Percentiles rank a stretch among this genome's conserved stretches.
These are phyloP conservation scores for Pterois miles DNA, from an alignment of 2,797 vertebrate genomes.

Conservation along the genomic window DNA sequence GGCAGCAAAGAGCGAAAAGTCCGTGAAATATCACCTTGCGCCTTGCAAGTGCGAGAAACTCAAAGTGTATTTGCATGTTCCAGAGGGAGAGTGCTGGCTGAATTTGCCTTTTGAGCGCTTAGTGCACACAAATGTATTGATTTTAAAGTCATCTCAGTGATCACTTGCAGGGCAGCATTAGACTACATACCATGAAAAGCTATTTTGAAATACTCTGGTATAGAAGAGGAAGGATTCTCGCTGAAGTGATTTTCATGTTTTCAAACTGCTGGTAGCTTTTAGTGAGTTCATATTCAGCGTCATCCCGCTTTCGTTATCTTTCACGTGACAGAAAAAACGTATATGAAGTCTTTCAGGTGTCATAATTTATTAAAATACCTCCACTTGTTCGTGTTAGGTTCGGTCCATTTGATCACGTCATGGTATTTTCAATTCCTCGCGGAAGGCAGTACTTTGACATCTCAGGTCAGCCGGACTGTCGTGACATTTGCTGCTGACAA, in stretches of 20 bases:
- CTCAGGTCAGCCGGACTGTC: slow-evolving; percentile 59
- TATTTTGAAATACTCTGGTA: slow-evolving; percentile 27
- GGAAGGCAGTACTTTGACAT: slow-evolving; percentile 53
- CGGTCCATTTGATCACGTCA: slow-evolving; percentile 49
- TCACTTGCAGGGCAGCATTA: slow-evolving; percentile 40
- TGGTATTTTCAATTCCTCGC: slow-evolving; percentile 51
- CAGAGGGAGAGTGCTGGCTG: slow-evolving; percentile 60
- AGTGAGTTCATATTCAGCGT: slow-evolving; percentile 23
- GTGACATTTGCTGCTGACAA: slow-evolving; percentile 73
- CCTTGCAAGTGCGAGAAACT: slow-evolving; percentile 36
- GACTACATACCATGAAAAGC: slow-evolving; percentile 42
- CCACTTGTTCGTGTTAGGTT: slow-evolving; percentile 14
- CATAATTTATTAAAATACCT: slow-evolving; percentile 54
- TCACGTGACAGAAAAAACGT: slow-evolving; percentile 15
- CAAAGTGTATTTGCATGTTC: slow-evolving; percentile 80
- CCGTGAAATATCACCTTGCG: slow-evolving; percentile 67
- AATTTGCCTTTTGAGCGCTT: slow-evolving; percentile 67
- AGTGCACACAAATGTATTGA: slow-evolving; percentile 75
- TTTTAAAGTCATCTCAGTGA: slow-evolving; percentile 65
- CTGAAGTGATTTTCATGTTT: slow-evolving; percentile 46
- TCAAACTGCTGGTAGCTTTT: slow-evolving; percentile 36
- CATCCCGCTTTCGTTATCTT: slow-evolving; percentile 1
- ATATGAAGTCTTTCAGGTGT: slow-evolving; percentile 8
- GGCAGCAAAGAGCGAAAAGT: slow-evolving; percentile 53
- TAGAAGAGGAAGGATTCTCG: not conserved